Base-by-base conservation (phyloP, 2,888 invertebrate species). In the Melanostoma scalare region DNA sequence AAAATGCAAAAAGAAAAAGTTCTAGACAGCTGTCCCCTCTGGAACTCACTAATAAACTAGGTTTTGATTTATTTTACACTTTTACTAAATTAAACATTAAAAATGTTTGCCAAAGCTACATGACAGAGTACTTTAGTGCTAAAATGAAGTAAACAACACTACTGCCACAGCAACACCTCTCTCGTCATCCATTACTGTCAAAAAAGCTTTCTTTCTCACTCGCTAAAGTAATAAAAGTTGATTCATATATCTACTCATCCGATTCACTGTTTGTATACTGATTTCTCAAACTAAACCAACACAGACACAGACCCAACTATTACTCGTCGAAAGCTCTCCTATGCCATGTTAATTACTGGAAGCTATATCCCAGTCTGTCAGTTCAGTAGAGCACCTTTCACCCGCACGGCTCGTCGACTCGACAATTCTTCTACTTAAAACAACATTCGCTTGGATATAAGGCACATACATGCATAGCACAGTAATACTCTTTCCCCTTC, bases 91-190 rank as follows among this genome's bases (percentile, higher is more conserved):
- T n/a, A n/a, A n/a, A n/a, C 20, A 1, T 20, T 20, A 20, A 20
- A 20, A 20, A 20, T 20, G 20, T 20, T 20, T 20, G 20, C 20
- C 20, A 20, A 20, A 20, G 20, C 20, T 0, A 20, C 20, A 20
- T 20, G 20, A 20, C 0, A 20, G 20, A 20, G 20, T 20, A 20
- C 20, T 20, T 20, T 20, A 20, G 38, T 31, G 44, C 1, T 36
- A 6, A 67, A 53, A 60, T 20, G 20, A 20, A 60, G 30, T 44
- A 44, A 44, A 44, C 9, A 5, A 8, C 3, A 1, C 40, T 65
- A 30, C 40, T 44, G 0, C 53, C 52, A 75, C 58, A 75, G 74
- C 67, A 68, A 75, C 75, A 68, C 46, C 53, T 55, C 36, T 38
- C n/a, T 31, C 36, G 20, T 20, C 20, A 20, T 20, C 48, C 8